phyloP scores from a whole-genome alignment of 2,888 invertebrate genomes.

The Callimorpha dominula region DNA sequence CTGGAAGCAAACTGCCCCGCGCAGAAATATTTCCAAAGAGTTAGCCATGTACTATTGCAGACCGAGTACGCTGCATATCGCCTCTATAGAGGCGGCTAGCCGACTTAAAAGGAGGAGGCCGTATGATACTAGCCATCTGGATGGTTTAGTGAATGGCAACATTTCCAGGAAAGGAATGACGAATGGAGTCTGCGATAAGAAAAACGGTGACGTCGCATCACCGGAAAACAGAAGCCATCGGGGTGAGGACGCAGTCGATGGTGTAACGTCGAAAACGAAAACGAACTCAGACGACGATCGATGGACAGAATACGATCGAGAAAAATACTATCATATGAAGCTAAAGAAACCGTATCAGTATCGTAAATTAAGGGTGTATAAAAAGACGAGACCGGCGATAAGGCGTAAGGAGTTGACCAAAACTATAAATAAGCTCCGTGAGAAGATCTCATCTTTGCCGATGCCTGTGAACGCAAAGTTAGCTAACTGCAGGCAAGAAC shows the following conservation, averaged over 20 bases:
- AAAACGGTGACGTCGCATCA: constrained; percentile 69
- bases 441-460: constrained; percentile 73
- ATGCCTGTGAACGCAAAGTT: constrained; percentile 79
- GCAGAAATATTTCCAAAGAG: constrained; percentile 91
- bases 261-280: constrained; percentile 56
- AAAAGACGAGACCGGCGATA: constrained; percentile 74
- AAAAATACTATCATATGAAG: constrained; percentile 83
- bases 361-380: constrained; percentile 83
- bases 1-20: constrained; percentile 94
- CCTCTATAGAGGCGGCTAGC: constrained; percentile 76
- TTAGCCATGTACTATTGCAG: constrained; percentile 90
- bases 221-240: constrained; percentile 59
- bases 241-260: constrained; percentile 70
- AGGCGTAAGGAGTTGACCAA: constrained; percentile 71
- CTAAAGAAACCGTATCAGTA: constrained; percentile 85
- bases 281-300: constrained; percentile 65
- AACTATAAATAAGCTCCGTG: constrained; percentile 74
- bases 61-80: constrained; percentile 81
- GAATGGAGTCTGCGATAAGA: constrained; percentile 70
- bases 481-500: constrained; percentile 81
- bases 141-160: constrained; percentile 60
- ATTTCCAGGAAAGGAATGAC: constrained; percentile 55
- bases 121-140: constrained; percentile 78
- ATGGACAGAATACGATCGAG: constrained; percentile 74
- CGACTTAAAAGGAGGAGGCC: constrained; percentile 90